Percentiles rank a stretch among this genome's conserved stretches.
Conservation (phyloP, 2,888 invertebrate genomes). For the Perdita meconis region DNA sequence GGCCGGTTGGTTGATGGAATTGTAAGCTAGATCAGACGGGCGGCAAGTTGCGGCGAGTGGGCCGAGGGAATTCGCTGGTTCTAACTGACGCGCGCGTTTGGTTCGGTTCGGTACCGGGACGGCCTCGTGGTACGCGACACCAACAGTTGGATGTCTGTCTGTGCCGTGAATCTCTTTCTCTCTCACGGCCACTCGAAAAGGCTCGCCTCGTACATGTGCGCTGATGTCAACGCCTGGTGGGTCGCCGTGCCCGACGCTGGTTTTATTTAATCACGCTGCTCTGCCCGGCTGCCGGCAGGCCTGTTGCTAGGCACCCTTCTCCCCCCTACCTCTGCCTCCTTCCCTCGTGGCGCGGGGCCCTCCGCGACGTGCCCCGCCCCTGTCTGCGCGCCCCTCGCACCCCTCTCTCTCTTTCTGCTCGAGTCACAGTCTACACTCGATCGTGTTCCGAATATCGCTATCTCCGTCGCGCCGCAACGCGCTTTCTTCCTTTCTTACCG, state of each 20-base stretch:
- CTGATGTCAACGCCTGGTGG: slow-evolving; percentile 80
- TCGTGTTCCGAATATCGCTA: slow-evolving; percentile 62
- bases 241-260: slow-evolving; percentile 77
- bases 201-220: slow-evolving; percentile 62
- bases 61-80: slow-evolving; percentile 75
- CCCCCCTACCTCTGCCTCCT: slow-evolving; percentile 64
- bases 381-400: slow-evolving; percentile 68
- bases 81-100: slow-evolving; percentile 49
- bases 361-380: slow-evolving; percentile 76
- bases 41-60: slow-evolving; percentile 67
- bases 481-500: slow-evolving; percentile 23
- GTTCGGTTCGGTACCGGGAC: slow-evolving; percentile 48
- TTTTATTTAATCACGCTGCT: slow-evolving; percentile 83
- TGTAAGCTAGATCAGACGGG: slow-evolving; percentile 23
- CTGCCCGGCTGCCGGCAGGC: slow-evolving; percentile 77
- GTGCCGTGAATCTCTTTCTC: slow-evolving; percentile 20
- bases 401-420: neutral
- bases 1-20: neutral
- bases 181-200: slow-evolving; percentile 34
- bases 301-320: slow-evolving; percentile 83
- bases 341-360: slow-evolving; percentile 65
- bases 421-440: slow-evolving; percentile 45
- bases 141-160: slow-evolving; percentile 21
- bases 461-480: slow-evolving; percentile 48
- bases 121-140: slow-evolving; percentile 52